These are phyloP conservation scores for Eulemur rubriventer DNA, from an alignment of 2,797 vertebrate genomes.

Conservation along the genomic window DNA sequence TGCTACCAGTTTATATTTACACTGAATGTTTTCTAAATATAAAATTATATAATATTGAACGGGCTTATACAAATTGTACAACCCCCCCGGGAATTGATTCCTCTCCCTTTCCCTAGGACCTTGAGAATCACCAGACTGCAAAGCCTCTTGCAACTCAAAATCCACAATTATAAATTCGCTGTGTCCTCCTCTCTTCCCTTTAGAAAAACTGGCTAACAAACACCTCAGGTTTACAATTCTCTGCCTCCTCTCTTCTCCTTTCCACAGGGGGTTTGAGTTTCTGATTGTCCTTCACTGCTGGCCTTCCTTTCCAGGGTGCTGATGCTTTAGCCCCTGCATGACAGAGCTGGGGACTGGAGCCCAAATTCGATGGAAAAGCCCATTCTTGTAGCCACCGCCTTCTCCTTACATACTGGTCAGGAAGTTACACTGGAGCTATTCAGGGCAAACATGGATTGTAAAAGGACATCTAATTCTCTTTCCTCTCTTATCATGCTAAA, in stretches of 20 bases:
- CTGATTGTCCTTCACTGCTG: background rate
- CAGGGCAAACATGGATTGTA: background rate
- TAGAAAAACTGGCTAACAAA: background rate
- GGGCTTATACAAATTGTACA: background rate
- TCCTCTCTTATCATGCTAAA: background rate
- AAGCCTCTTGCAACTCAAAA: background rate
- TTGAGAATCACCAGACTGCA: background rate
- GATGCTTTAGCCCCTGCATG: background rate
- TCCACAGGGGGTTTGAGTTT: background rate
- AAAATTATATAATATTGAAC: background rate
- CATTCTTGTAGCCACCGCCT: background rate
- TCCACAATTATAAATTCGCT: background rate
- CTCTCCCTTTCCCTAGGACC: background rate
- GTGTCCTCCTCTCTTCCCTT: background rate
- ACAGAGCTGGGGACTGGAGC: background rate
- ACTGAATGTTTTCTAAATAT: background rate
- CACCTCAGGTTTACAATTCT: background rate
- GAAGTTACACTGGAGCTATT: background rate
- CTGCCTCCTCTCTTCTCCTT: background rate
- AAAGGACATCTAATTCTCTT: background rate
- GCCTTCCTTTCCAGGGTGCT: background rate
- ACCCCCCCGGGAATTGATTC: background rate
- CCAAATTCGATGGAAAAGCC: background rate
- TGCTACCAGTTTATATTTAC: background rate
- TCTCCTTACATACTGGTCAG: background rate